Evolutionary conservation across 2,888 invertebrate genomes (phyloP).

Genomic region (Melanophora roralis): DNA sequence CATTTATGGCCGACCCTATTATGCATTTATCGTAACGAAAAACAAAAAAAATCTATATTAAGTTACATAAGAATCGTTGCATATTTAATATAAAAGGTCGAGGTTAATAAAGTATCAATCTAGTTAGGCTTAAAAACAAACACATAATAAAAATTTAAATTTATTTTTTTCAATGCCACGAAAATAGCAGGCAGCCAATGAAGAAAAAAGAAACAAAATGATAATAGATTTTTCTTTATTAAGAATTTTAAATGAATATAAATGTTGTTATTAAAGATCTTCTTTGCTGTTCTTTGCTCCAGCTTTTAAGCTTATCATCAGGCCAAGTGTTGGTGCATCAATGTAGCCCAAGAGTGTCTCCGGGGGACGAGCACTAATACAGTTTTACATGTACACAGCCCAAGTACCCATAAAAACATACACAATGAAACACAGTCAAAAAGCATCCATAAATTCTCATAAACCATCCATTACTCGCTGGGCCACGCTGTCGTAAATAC

Average conservation of each 20-base stretch:
- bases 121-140: constrained; percentile 54
- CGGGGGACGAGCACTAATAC: no score
- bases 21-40: constrained; percentile 20
- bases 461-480: no score
- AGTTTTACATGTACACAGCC: no score
- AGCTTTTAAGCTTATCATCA: no score
- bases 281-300: not conserved
- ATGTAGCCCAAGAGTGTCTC: no score
- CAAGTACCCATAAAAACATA: no score
- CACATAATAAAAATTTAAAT: constrained; percentile 62
- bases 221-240: constrained; percentile 8
- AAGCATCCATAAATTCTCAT: no score
- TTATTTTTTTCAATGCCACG: constrained; percentile 16
- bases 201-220: not conserved
- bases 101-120: constrained; percentile 59
- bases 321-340: no score
- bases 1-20: constrained; percentile 50
- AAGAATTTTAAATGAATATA: constrained; percentile 57
- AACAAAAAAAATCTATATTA: constrained; percentile 1
- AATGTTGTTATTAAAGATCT: constrained; percentile 36
- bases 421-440: no score
- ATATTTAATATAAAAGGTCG: constrained; percentile 4
- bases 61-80: not conserved
- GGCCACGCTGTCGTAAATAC: no score
- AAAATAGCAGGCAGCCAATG: constrained; percentile 7